Base-by-base conservation (phyloP, 2,888 invertebrate genomes). In the Drosophila fungiperda region DNA sequence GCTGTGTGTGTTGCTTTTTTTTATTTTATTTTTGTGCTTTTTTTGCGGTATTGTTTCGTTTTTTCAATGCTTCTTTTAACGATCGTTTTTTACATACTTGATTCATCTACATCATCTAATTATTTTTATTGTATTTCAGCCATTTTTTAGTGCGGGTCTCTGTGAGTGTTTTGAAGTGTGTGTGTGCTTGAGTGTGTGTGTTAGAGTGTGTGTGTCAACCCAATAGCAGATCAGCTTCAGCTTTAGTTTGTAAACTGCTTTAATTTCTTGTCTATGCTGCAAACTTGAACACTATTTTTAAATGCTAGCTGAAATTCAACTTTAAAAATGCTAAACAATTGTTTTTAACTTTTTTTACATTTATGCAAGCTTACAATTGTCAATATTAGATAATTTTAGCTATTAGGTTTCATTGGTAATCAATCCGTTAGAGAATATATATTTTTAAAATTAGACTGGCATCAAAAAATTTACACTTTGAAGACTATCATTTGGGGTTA, bases 61-160 rank as follows among this genome's bases (percentile, higher is more conserved):
- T 81, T 45, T 69, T 79, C 79, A 85, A 76, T 77, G 73, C 59
- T 87, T 80, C 53, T 64, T 84, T 85, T 87, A 80, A 89, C 68
- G 83, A 85, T 89, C 89, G 80, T 82, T 85, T 87, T 87, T 85
- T 89, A 85, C 88, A 85, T 85, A 85, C 76, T 66, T 62, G 69
- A 69, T 52, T 70, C 68, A 87, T 73, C 80, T 69, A 73, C 49
- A 68, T 57, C 53, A 49, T 76, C 72, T 73, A 76, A 77, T 78
- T 78, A 80, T 72, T 65, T 76, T 40, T 62, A 75, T 82, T 59
- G 20, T 68, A 62, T 68, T 42, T 55, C 68, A 50, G 63, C 50
- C 62, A 73, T 68, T 67, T 77, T 60, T 42, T 48, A 12, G 26
- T 60, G 32, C 9, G 29, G 1, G 12, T 57, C 32, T 57, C 17